Base-by-base conservation (phyloP, 2,888 invertebrate species). In the Agrilus cyanescens region DNA sequence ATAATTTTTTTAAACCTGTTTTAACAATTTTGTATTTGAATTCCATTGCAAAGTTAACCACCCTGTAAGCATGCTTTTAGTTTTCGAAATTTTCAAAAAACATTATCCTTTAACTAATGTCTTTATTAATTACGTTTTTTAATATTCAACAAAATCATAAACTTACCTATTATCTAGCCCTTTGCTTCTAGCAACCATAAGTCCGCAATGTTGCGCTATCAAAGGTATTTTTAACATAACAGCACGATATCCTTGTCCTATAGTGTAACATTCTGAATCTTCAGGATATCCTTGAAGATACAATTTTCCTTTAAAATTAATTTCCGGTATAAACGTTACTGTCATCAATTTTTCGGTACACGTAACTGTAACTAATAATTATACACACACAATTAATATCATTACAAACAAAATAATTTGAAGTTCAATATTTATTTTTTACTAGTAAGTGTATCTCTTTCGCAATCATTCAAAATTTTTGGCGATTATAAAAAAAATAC, bases 251-350 rank as follows among this genome's bases (percentile, higher is more conserved):
- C 74, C 67, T 43, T 69, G 65, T 20, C 80, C 76, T 60, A 72
- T 69, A 10, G 76, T 75, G 49, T 76, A 75, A 62, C 89, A 90
- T 6, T 70, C 65, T 2, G 57, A 53, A 43, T 58, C 65, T 52
- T 83, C 83, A 0, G 85, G 82, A 57, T 80, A 80, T 12, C 85
- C 87, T 51, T 78, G 82, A 44, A 85, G 85, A 60, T 89, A 91
- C 50, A 91, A 70, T 41, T 84, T 77, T 0, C 91, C 91, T 12
- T 69, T 68, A 62, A 82, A 82, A 57, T 63, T 61, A 10, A 73
- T 70, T 45, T 74, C 75, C 4, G 82, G 80, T 7, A 67, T 65
- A 50, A 79, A 82, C 29, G 72, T 77, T 42, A 90, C 75, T 20
- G 77, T 65, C 73, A 89, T 76, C 47, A 76, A 74, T 4, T 75